Conservation (phyloP, 2,113 vertebrate species). For the Elanoides forficatus region DNA sequence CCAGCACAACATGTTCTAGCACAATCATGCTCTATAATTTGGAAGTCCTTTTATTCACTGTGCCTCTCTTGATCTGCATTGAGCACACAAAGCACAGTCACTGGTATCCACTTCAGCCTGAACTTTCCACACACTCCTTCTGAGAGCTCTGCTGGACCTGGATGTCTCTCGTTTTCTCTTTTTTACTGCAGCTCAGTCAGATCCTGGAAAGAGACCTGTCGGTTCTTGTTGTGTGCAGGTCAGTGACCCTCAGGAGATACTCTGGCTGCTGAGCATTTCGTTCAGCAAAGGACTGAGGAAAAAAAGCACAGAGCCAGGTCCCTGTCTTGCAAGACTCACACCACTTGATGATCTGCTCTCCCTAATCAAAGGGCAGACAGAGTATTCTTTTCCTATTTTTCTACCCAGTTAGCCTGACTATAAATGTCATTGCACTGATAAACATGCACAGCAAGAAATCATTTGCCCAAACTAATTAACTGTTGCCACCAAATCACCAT, state of each 20-base stretch:
- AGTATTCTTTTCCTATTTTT: background rate
- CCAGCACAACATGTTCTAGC: background rate
- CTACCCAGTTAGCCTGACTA: background rate
- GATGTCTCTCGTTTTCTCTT: background rate
- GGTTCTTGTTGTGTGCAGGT: background rate
- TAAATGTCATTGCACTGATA: background rate
- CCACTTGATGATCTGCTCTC: background rate
- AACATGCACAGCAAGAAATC: background rate
- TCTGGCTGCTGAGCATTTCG: background rate
- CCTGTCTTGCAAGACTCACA: background rate
- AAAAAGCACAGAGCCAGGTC: background rate
- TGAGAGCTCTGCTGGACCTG: background rate
- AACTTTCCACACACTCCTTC: background rate
- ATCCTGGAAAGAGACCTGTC: constrained; percentile 5
- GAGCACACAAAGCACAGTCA: background rate
- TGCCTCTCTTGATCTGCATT: background rate
- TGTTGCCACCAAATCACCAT: background rate
- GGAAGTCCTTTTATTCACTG: background rate
- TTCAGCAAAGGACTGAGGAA: background rate
- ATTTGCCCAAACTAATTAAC: constrained; percentile 24
- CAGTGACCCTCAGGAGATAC: background rate
- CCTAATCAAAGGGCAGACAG: background rate
- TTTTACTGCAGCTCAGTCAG: background rate
- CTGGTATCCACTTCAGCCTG: background rate
- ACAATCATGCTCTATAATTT: background rate